Base-by-base conservation (phyloP, 2,888 invertebrate species). In the Schizaphis graminum region DNA sequence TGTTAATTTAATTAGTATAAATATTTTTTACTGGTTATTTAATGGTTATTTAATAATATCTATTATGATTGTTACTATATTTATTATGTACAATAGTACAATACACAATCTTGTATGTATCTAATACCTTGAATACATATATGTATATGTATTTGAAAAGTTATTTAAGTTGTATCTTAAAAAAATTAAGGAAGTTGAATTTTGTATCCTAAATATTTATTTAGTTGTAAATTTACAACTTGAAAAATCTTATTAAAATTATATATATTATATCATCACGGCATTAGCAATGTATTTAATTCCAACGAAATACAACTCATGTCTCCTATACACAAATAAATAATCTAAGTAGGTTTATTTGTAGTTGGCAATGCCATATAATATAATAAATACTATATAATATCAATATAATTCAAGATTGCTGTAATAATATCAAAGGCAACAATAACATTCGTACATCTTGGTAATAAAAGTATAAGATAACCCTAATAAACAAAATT, bases 401-500 rank as follows among this genome's bases (percentile, higher is more conserved):
- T n/a, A 8, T 47, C 28, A 28, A 47, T 86, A 86, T 44, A 53
- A 61, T 57, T 89, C 61, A 16, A 67, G 7, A 67, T 47, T n/a
- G 10, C 47, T 24, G n/a, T 47, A 90, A 49, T 21, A 47, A 24
- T 77, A 35, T 77, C n/a, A 53, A 16, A 47, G 47, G n/a, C 21
- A 2, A 35, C 61, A 44, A 85, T 85, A 85, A 41, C 85, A 57
- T 56, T 41, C n/a, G n/a, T 85, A 24, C 85, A 35, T 90, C n/a
- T 85, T n/a, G 47, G 86, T 11, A 86, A 86, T 91, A 91, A 57
- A 91, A 86, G 11, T 24, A 5, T 8, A 21, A 61, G 44, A 90
- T 77, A 84, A 91, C 49, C 13, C 26, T 24, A 77, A 77, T 89
- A 90, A 90, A 90, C 44, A 67, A 90, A n/a, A 67, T n/a, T 28